Base-by-base conservation (phyloP, 37 sponge, comb jelly and placozoan genomes). In the Eunapius fragilis region DNA sequence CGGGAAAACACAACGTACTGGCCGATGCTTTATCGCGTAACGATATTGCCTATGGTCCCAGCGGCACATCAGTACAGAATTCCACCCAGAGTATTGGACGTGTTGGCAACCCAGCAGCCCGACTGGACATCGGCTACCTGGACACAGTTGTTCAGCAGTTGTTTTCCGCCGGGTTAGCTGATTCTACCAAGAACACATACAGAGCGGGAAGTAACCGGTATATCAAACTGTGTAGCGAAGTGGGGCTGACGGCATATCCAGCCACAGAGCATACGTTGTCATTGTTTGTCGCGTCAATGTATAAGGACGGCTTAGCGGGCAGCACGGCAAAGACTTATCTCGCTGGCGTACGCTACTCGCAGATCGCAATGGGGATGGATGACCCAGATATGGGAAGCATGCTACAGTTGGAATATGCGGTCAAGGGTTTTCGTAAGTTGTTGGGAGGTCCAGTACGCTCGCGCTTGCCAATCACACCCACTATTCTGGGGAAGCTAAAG, bases 11-110 rank as follows among this genome's bases (percentile, higher is more conserved):
- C n/a, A 92, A 92, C 72, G 36, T 24, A 0, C 45, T 36, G 27
- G 92, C 92, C 24, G 88, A 92, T 85, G 88, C 88, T 3, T 36
- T 92, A 7, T 88, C 88, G 2, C 69, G 70, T 34, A 30, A 85
- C 0, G 71, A 70, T 27, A 4, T 68, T 1, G 3, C 10, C 0
- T 80, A 85, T 32, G 25, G 80, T 84, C 6, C 17, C 41, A 0
- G 36, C 67, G 2, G 6, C 22, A 11, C 32, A 67, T 23, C 24
- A 49, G 17, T 71, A 31, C 33, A 19, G 33, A 10, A 37, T 82
- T 25, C 79, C 88, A 22, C 69, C 37, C 22, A 17, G 24, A 4
- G 70, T 82, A 50, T 19, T 75, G 47, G 7, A 9, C 31, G n/a
- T 87, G 30, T 47, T 87, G 17, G 48, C 70, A 0, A 31, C 27